These are phyloP conservation scores for Cavia aperea DNA, from an alignment of 2,113 vertebrate genomes.

Conservation along the genomic window DNA sequence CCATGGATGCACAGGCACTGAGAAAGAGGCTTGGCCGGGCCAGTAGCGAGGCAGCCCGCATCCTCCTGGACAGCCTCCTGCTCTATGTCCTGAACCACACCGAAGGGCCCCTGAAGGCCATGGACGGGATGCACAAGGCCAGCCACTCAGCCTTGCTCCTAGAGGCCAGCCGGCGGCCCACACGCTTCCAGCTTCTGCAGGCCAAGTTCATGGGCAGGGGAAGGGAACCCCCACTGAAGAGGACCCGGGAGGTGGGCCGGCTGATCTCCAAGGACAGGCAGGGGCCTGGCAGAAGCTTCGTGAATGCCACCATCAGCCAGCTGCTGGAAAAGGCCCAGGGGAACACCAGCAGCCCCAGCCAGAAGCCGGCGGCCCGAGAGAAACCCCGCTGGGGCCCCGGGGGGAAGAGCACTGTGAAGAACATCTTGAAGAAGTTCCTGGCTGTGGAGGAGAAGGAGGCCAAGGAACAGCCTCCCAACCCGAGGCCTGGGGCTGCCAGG, in stretches of 20 bases:
- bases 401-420: slow-evolving; percentile 79
- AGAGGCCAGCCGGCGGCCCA: slow-evolving; percentile 69
- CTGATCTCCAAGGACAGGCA: slow-evolving; percentile 77
- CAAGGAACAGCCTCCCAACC: slow-evolving; percentile 48
- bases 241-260: slow-evolving; percentile 84
- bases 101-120: neutral
- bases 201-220: slow-evolving; percentile 84
- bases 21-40: slow-evolving; percentile 80
- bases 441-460: slow-evolving; percentile 79
- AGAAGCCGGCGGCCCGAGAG: neutral
- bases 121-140: slow-evolving; percentile 45
- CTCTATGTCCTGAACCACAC: slow-evolving; percentile 75
- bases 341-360: slow-evolving; percentile 16
- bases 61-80: slow-evolving; percentile 84
- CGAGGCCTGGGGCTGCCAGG: slow-evolving; percentile 26
- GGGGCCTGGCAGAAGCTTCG: slow-evolving; percentile 43
- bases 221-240: slow-evolving; percentile 77
- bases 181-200: slow-evolving; percentile 87
- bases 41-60: slow-evolving; percentile 73
- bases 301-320: slow-evolving; percentile 66
- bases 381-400: slow-evolving; percentile 52
- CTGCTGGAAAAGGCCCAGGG: slow-evolving; percentile 67
- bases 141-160: neutral
- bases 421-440: slow-evolving; percentile 83
- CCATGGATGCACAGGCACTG: slow-evolving; percentile 73